phyloP scores from a whole-genome alignment of 2,797 vertebrate genomes.

The Pseudomugil tenellus region DNA sequence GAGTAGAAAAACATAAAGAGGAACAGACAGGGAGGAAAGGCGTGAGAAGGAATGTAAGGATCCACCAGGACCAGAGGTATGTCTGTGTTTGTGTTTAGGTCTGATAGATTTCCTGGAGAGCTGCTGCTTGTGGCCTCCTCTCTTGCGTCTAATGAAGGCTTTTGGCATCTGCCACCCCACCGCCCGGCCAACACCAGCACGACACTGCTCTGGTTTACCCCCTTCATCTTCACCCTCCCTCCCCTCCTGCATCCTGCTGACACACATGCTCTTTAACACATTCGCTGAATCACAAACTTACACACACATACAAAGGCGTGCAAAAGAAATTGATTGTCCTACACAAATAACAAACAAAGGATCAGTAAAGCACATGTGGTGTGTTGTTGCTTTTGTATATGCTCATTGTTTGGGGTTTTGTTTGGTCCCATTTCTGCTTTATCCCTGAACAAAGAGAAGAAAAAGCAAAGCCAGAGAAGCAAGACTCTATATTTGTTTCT shows the following conservation, averaged over 20 bases:
- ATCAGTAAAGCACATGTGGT: conserved; percentile 59
- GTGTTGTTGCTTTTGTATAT: conserved; percentile 64
- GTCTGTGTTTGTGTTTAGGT: conserved; percentile 77
- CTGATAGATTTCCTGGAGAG: conserved; percentile 74
- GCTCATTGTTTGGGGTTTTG: conserved; percentile 73
- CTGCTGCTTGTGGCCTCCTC: conserved; percentile 65
- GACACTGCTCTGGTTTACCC: conserved; percentile 53
- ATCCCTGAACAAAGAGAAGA: conserved; percentile 75
- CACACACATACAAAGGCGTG: conserved; percentile 41
- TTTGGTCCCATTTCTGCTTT: conserved; percentile 65
- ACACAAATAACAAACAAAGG: conserved; percentile 72
- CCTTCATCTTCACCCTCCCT: conserved; percentile 50
- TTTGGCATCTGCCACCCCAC: conserved; percentile 71
- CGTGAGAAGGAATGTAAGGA: conserved; percentile 34
- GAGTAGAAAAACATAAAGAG: conserved; percentile 30
- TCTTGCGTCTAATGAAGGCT: conserved; percentile 75
- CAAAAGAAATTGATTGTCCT: conserved; percentile 56
- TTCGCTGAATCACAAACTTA: conserved; percentile 43
- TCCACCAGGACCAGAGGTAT: conserved; percentile 67
- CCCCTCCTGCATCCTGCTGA: conserved; percentile 48
- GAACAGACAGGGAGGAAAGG: conserved; percentile 31
- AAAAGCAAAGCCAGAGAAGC: conserved; percentile 55
- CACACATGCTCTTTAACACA: conserved; percentile 52
- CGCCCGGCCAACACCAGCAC: conserved; percentile 63
- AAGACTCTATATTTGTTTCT: conserved; percentile 50